Conservation (phyloP, 2,797 vertebrate species). For the Cyprinella venusta region DNA sequence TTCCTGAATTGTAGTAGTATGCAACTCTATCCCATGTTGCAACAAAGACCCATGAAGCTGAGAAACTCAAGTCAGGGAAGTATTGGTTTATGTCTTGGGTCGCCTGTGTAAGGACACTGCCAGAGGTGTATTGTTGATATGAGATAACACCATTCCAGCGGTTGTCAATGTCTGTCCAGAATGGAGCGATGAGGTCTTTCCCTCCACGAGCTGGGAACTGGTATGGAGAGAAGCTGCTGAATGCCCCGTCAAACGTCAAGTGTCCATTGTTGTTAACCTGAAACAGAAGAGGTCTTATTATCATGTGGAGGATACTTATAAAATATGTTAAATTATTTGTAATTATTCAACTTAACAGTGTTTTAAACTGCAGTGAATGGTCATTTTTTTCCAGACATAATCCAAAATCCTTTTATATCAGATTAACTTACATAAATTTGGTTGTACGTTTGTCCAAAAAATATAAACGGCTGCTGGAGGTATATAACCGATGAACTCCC, state of each 20-base stretch:
- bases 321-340: fast-evolving
- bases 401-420: neutral
- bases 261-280: slow-evolving; percentile 75
- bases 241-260: slow-evolving; percentile 62
- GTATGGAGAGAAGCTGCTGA: fast-evolving
- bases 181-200: slow-evolving; percentile 69
- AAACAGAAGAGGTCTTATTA: slow-evolving; percentile 50
- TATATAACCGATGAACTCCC: slow-evolving; percentile 62
- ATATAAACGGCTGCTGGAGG: slow-evolving; percentile 60
- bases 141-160: slow-evolving; percentile 55
- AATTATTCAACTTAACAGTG: no score
- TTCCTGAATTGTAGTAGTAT: slow-evolving; percentile 56
- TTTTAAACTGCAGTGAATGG: neutral
- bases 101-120: slow-evolving; percentile 56
- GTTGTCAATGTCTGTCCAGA: slow-evolving; percentile 74
- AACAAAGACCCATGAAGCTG: slow-evolving; percentile 73
- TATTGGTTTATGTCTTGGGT: slow-evolving; percentile 71
- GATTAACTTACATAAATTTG: slow-evolving; percentile 65
- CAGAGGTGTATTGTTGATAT: slow-evolving; percentile 65
- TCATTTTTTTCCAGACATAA: neutral
- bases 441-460: slow-evolving; percentile 57
- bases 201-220: slow-evolving; percentile 54
- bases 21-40: slow-evolving; percentile 77
- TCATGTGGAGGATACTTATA: no score
- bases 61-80: slow-evolving; percentile 65